Evolutionary conservation across 23 tunicate species (phyloP).

Genomic region (Ciona savignyi): DNA sequence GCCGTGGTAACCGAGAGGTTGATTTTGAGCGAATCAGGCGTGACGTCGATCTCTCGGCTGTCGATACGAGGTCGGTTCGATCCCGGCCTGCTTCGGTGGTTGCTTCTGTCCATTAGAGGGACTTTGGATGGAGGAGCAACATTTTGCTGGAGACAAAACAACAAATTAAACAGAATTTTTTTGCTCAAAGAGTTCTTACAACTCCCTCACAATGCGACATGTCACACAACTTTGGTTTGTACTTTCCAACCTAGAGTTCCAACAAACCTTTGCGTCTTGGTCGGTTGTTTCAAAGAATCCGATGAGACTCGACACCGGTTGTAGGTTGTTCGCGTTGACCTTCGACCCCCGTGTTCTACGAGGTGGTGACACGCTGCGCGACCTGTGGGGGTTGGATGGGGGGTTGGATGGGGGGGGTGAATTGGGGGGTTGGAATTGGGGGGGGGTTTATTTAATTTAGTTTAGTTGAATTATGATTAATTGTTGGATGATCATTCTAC

Average conservation of each 20-base stretch:
- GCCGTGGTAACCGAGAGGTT: conserved; percentile 67
- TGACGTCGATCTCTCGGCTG: conserved; percentile 55
- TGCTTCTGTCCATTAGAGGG: background rate
- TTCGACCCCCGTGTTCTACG: conserved; percentile 8
- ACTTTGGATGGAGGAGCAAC: background rate
- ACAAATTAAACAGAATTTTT: background rate
- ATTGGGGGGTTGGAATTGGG: too few species aligned
- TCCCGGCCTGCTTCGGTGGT: background rate
- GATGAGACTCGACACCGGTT: conserved; percentile 66
- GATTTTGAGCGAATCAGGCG: conserved; percentile 27
- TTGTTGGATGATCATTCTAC: too few species aligned
- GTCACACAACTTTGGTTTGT: too few species aligned
- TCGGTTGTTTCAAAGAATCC: conserved; percentile 64
- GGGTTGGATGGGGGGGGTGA: too few species aligned
- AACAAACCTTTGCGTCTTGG: background rate
- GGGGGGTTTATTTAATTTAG: too few species aligned
- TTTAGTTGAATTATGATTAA: too few species aligned
- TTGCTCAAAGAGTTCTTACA: background rate
- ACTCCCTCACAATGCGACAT: too few species aligned
- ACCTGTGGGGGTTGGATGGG: conserved; percentile 5
- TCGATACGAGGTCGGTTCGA: conserved; percentile 14
- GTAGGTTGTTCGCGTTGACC: conserved; percentile 49
- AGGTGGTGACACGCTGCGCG: conserved; percentile 88
- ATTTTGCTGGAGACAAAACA: background rate
- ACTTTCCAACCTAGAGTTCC: too few species aligned